A percentile compares a stretch with the other conserved stretches of the same genome.
Evolutionary conservation across 2,888 invertebrate genomes (phyloP).

Genomic region (Synergus gifuensis): DNA sequence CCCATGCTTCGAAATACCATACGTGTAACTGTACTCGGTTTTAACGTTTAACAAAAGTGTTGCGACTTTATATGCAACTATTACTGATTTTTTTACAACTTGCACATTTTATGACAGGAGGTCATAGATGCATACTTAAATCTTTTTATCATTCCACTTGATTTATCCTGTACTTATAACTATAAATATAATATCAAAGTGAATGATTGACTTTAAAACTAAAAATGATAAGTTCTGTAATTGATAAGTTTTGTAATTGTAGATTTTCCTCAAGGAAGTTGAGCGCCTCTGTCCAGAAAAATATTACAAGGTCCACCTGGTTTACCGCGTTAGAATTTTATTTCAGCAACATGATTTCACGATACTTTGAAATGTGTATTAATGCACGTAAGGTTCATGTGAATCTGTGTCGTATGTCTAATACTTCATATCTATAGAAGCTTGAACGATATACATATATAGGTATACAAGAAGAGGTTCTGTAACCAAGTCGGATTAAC

Average conservation of each 20-base stretch:
- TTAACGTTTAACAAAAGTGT: constrained; percentile 11
- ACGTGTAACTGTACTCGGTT: constrained; percentile 16
- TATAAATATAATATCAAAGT: background rate
- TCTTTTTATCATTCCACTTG: background rate
- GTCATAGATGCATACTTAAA: background rate
- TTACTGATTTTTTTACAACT: background rate
- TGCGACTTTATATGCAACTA: constrained; percentile 27
- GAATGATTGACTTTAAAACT: background rate
- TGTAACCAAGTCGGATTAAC: background rate
- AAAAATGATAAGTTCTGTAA: constrained; percentile 3
- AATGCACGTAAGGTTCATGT: background rate
- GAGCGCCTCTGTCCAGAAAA: constrained; percentile 14
- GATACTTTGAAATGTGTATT: constrained; percentile 18
- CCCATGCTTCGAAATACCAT: constrained; percentile 9
- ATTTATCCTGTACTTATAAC: background rate
- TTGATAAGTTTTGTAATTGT: constrained; percentile 8
- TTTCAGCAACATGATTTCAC: constrained; percentile 19
- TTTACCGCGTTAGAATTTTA: constrained; percentile 24
- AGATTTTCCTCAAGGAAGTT: constrained; percentile 21
- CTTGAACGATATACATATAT: background rate
- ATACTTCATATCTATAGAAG: background rate
- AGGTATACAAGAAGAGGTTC: background rate
- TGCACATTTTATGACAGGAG: background rate
- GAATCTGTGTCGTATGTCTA: constrained; percentile 19
- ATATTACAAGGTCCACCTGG: constrained; percentile 32